Conservation (phyloP, 1,140 invertebrate genomes). For the Hydropsyche tenuis region DNA sequence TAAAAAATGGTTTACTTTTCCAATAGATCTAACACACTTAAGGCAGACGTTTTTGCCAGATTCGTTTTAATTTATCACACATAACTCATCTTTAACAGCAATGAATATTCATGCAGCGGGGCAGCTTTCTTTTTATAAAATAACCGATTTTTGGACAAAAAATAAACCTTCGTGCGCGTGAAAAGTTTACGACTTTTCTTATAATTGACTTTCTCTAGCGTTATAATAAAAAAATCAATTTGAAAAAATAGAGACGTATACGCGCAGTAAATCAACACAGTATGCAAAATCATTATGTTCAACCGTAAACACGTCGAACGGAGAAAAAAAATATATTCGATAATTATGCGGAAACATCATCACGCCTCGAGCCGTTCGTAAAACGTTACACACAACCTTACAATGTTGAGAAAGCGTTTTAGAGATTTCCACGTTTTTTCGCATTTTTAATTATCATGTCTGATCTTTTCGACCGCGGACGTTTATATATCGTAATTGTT, state of each 20-base stretch:
- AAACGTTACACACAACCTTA: background rate
- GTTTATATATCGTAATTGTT: too few relatives aligned
- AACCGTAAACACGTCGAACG: conserved; percentile 8
- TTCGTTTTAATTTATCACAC: conserved; percentile 21
- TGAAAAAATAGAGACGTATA: conserved; percentile 13
- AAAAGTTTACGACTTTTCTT: background rate
- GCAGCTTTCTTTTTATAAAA: conserved; percentile 3
- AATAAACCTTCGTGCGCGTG: background rate
- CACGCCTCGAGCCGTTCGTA: conserved; percentile 21
- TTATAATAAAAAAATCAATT: conserved; percentile 25
- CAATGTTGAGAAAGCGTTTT: too few relatives aligned
- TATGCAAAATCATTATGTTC: conserved; percentile 17
- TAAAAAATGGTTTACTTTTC: conserved; percentile 3
- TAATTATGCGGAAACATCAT: conserved; percentile 29
- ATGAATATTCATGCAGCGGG: conserved; percentile 10
- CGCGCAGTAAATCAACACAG: conserved; percentile 9
- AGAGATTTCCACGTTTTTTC: too few relatives aligned
- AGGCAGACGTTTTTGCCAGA: background rate
- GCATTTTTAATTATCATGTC: too few relatives aligned
- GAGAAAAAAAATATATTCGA: conserved; percentile 14
- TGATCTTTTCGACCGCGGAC: too few relatives aligned
- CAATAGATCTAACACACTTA: background rate
- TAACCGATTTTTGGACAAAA: background rate
- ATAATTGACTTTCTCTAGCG: conserved; percentile 22
- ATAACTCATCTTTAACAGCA: conserved; percentile 19